Conservation (phyloP, 2,888 invertebrate genomes). For the Cyaniris semiargus region DNA sequence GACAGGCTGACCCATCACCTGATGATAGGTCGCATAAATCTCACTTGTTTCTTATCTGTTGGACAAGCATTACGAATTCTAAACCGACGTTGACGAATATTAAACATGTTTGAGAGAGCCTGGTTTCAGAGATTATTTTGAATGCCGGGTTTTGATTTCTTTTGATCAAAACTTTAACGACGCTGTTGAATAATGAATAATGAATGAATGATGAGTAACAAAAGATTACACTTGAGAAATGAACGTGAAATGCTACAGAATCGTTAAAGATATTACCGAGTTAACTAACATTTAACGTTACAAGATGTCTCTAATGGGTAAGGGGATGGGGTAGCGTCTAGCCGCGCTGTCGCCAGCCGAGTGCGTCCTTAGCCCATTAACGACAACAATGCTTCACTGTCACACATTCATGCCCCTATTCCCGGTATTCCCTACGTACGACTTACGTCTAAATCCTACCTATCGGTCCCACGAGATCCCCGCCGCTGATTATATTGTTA, state of each 20-base stretch:
- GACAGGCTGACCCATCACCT: background rate
- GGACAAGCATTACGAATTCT: background rate
- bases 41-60: background rate
- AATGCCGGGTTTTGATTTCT: too few relatives aligned
- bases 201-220: too few relatives aligned
- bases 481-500: background rate
- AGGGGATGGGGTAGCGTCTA: background rate
- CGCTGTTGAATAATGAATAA: background rate
- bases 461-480: background rate
- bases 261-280: background rate
- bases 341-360: slow-evolving; percentile 5
- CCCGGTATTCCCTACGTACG: background rate
- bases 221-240: background rate
- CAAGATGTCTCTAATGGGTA: background rate
- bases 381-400: slow-evolving; percentile 5
- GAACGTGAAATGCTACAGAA: background rate
- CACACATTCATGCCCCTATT: background rate
- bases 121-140: too few relatives aligned
- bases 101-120: background rate
- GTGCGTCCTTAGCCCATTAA: slow-evolving; percentile 17
- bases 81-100: background rate
- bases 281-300: background rate
- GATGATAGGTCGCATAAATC: background rate
- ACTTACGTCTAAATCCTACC: background rate
- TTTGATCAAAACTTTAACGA: too few relatives aligned